Evolutionary conservation across 2,113 vertebrate genomes (phyloP).

Genomic region (Apaloderma vittatum): DNA sequence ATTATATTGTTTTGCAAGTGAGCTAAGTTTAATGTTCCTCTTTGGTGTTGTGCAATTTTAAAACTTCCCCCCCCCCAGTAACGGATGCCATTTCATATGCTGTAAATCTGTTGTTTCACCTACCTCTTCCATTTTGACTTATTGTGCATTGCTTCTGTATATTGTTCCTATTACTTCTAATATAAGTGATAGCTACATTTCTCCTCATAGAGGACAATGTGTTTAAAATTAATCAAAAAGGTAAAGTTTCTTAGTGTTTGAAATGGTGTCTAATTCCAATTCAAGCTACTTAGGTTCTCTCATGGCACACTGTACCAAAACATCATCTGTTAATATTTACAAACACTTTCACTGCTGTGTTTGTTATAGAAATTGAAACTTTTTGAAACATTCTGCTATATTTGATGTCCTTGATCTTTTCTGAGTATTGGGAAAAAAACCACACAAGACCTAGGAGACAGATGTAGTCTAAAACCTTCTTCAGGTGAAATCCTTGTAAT

Average conservation of each 20-base stretch:
- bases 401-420: not conserved
- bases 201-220: not conserved
- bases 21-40: not conserved
- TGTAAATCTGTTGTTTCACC: not conserved
- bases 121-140: not conserved
- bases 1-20: not conserved
- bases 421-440: not conserved
- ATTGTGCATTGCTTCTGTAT: not conserved
- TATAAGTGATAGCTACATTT: not conserved
- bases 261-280: not conserved
- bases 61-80: not conserved
- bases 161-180: not conserved
- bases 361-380: constrained; percentile 10
- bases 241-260: not conserved
- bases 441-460: not conserved
- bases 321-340: not conserved
- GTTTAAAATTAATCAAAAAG: not conserved
- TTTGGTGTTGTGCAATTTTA: not conserved
- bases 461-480: not conserved
- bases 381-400: not conserved
- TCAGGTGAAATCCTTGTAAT: not conserved
- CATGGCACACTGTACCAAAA: not conserved
- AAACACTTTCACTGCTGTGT: not conserved
- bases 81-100: not conserved
- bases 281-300: not conserved